Base-by-base conservation (phyloP, 2,888 invertebrate species). In the Brachyptera risi region DNA sequence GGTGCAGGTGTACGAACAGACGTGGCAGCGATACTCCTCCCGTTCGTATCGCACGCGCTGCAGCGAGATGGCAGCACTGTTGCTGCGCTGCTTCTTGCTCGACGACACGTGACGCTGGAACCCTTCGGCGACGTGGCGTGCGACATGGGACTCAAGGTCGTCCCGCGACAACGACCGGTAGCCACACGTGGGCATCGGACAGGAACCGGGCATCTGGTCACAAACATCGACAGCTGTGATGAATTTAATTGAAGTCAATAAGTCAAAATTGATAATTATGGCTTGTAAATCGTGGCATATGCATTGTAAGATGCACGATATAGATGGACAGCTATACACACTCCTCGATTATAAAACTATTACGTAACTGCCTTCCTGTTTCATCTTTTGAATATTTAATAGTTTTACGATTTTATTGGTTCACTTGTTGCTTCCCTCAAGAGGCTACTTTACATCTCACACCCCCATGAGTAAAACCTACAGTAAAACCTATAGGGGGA, bases 1-100 rank as follows among this genome's bases (percentile, higher is more conserved):
- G 19, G 81, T 81, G 67, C 81, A 81, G 1, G 78, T 78, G 67
- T 81, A 81, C 1, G 80, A 75, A 69, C 81, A 81, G 60, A 77
- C 68, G 21, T 76, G 76, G 69, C 81, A 81, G 26, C 76, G 73
- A 67, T 81, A 80, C 68, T 81, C 81, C 66, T 81, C 81, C 40
- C 79, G 74, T 56, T 79, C 78, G 71, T 79, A 80, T 70, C 77
- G 76, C 71, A 76, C 76, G 69, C 78, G 75, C 68, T 78, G 78
- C 35, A 78, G 72, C 47, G 77, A 73, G 40, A 76, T 44, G 5
- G 59, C 27, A 31, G 4, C n/a, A n/a, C n/a, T n/a, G 11, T 31
- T 31, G 31, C 59, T 37, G 27, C 37, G 4, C 51, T 15, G 11
- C 31, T 51, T 51, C 27, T 51, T 51, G 31, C 31, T 27, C 27